Base-by-base conservation (phyloP, 2,888 invertebrate genomes). In the Lithophane ornitopus region DNA sequence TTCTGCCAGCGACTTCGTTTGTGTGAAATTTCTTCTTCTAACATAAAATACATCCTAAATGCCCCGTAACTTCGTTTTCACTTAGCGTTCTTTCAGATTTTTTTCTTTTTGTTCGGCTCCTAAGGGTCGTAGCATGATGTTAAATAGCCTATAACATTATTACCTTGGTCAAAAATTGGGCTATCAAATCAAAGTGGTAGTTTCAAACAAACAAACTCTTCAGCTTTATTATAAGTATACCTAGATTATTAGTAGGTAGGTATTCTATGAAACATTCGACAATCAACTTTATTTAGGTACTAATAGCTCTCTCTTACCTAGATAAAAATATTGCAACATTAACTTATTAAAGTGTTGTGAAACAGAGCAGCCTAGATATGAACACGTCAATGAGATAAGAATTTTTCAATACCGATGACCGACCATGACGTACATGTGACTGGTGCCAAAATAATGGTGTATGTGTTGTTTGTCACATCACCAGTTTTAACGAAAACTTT, bases 321-420 rank as follows among this genome's bases (percentile, higher is more conserved):
- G 52, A 46, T 34, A 67, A 68, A 46, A 41, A 41, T 41, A 56
- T 56, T 79, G 28, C 22, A 39, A 52, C 12, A 54, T 56, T 54
- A 68, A 68, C 52, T 28, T 69, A 41, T 34, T 58, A 39, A 66
- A 28, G 39, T 34, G 44, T 70, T 72, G 49, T 28, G 56, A 67
- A 83, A 76, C 61, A 75, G 62, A 85, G 54, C 46, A 72, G 56
- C 67, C 65, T 26, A 62, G 46, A 28, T 70, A 76, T 67, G 56
- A 73, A 71, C 39, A 76, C 75, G 76, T 82, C 82, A 87, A 87
- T 82, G 74, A 79, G 73, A 71, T 80, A 85, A 78, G 54, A 81
- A 22, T 80, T 88, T 86, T 86, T 85, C 87, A 87, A 78, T 87
- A 88, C 68, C 87, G 76, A 78, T 87, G 87, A 87, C 88, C 87